Evolutionary conservation across 1,140 invertebrate genomes (phyloP).

Genomic region (Centruroides vittatus): DNA sequence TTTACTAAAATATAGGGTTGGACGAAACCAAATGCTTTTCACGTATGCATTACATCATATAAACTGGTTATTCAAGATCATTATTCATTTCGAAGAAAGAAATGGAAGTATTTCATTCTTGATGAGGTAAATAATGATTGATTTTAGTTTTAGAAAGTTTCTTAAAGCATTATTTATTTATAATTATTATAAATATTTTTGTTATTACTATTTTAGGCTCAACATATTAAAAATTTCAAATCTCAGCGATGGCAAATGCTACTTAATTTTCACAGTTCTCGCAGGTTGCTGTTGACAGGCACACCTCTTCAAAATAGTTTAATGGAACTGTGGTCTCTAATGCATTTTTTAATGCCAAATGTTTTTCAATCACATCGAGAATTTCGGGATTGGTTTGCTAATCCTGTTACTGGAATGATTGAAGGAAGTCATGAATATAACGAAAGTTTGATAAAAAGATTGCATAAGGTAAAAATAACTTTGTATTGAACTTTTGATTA

Average conservation of each 20-base stretch:
- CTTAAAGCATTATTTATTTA: no score
- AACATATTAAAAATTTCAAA: constrained; percentile 99
- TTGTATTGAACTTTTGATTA: constrained; percentile 11
- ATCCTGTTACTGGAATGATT: constrained; percentile 95
- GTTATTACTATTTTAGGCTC: constrained; percentile 40
- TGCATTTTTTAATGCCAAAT: constrained; percentile 99
- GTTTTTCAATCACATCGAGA: constrained; percentile 96
- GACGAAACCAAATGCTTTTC: constrained; percentile 98
- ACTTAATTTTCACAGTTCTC: constrained; percentile 91
- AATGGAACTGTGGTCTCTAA: constrained; percentile 98
- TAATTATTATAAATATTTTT: no score
- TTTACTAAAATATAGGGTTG: constrained; percentile 48
- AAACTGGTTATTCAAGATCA: constrained; percentile 98
- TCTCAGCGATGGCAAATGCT: constrained; percentile 96
- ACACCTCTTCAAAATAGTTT: constrained; percentile 98
- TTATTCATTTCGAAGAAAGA: constrained; percentile 90
- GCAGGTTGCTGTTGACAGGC: constrained; percentile 86
- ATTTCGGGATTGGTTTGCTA: constrained; percentile 95
- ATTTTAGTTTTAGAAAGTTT: not conserved
- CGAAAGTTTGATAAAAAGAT: constrained; percentile 77
- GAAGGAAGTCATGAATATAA: constrained; percentile 93
- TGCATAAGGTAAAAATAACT: constrained; percentile 67
- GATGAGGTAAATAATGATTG: constrained; percentile 49
- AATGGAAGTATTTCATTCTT: constrained; percentile 98
- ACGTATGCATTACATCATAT: constrained; percentile 99